phyloP scores from a whole-genome alignment of 2,113 vertebrate genomes.

The Paramisgurnus dabryanus region DNA sequence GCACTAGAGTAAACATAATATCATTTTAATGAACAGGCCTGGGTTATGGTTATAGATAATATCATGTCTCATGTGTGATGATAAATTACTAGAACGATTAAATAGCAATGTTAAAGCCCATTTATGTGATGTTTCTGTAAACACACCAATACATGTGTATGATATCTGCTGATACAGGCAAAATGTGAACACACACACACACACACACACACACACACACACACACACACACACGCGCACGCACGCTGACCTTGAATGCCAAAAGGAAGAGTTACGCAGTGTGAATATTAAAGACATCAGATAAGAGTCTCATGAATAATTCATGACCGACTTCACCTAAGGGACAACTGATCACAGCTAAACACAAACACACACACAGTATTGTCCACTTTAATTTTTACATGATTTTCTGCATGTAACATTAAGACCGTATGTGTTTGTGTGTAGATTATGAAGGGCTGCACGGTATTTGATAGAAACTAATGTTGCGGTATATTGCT shows the following conservation, averaged over 20 bases:
- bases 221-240: background rate
- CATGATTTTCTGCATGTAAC: constrained; percentile 25
- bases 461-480: too few species aligned
- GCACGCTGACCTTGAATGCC: constrained; percentile 45
- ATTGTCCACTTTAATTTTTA: background rate
- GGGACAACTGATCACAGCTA: background rate
- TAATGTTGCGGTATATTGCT: too few species aligned
- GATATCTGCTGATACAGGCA: background rate
- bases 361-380: constrained; percentile 26
- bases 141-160: background rate
- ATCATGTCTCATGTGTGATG: too few species aligned
- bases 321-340: constrained; percentile 42
- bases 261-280: constrained; percentile 13
- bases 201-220: background rate
- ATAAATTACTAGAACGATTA: too few species aligned
- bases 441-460: constrained; percentile 9
- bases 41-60: too few species aligned
- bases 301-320: constrained; percentile 47
- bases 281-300: constrained; percentile 51
- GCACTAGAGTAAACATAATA: too few species aligned
- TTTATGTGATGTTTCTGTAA: too few species aligned
- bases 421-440: constrained; percentile 33
- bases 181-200: background rate
- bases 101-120: too few species aligned
- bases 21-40: too few species aligned